phyloP scores from a whole-genome alignment of 1,140 invertebrate species.

The Pogonomyrmex californicus region DNA sequence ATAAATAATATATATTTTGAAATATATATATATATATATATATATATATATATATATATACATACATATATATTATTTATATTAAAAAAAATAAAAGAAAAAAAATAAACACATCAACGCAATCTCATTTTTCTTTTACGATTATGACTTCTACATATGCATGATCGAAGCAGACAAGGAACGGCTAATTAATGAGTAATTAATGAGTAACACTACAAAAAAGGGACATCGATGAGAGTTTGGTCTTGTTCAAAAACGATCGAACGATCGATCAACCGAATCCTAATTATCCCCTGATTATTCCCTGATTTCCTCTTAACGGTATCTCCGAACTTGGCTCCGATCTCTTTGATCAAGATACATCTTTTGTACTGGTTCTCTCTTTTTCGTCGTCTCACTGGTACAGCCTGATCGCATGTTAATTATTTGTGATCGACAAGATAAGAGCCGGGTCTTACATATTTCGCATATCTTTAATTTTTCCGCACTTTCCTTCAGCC shows the following conservation, averaged over 20 bases:
- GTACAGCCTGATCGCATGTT: constrained; percentile 82
- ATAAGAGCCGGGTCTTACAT: constrained; percentile 86
- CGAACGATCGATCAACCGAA: constrained; percentile 5
- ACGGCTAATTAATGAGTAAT: constrained; percentile 86
- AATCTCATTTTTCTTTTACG: constrained; percentile 48
- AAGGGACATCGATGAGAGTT: constrained; percentile 78
- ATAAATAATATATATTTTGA: constrained; percentile 9
- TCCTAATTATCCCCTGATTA: no score
- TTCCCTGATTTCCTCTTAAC: constrained; percentile 59
- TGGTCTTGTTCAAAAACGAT: constrained; percentile 26
- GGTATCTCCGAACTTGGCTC: constrained; percentile 63
- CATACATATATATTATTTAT: no score
- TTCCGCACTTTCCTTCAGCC: constrained; percentile 63
- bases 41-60: no score
- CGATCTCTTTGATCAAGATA: constrained; percentile 70
- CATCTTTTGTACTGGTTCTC: constrained; percentile 65
- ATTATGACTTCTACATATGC: constrained; percentile 63
- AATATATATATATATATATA: no score
- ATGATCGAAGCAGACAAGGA: constrained; percentile 75
- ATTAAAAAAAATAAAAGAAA: no score
- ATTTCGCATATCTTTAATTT: constrained; percentile 81
- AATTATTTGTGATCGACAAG: constrained; percentile 88
- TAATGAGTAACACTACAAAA: constrained; percentile 85
- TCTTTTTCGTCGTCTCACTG: constrained; percentile 70
- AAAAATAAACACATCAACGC: constrained; percentile 39